phyloP scores from a whole-genome alignment of 2,797 vertebrate genomes.

The Morelia viridis region DNA sequence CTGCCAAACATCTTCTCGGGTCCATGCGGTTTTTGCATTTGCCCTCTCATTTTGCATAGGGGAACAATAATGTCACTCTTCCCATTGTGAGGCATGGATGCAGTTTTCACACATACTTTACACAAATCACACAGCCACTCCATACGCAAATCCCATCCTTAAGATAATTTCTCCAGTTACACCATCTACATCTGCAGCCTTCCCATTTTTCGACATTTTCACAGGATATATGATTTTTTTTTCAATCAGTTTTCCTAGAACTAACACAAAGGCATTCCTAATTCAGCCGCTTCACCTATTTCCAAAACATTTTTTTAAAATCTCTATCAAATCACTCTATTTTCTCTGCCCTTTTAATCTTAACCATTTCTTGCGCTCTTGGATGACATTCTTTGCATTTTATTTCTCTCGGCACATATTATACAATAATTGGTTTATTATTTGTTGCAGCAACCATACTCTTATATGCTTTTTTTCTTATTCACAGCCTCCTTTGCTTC shows the following conservation, averaged over 20 bases:
- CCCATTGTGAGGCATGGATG: background rate
- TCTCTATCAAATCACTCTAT: background rate
- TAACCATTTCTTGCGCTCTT: background rate
- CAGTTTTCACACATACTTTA: background rate
- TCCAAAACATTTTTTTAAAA: background rate
- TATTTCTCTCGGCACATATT: background rate
- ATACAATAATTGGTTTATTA: background rate
- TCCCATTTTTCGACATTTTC: background rate
- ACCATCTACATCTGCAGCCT: background rate
- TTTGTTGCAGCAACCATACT: background rate
- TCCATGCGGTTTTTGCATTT: background rate
- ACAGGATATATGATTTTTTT: background rate
- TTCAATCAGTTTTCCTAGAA: background rate
- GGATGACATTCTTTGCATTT: background rate
- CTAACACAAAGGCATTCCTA: background rate
- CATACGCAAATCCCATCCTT: background rate
- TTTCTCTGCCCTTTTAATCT: background rate
- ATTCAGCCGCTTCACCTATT: background rate
- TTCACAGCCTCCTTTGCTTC: background rate
- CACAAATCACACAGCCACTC: background rate
- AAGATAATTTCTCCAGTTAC: background rate
- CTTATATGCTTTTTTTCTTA: background rate
- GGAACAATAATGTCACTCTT: background rate
- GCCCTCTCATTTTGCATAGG: background rate
- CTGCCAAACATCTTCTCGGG: background rate